A percentile compares a stretch with the other conserved stretches of the same genome.
phyloP scores from a whole-genome alignment of 2,797 vertebrate species.

The Mus caroli region DNA sequence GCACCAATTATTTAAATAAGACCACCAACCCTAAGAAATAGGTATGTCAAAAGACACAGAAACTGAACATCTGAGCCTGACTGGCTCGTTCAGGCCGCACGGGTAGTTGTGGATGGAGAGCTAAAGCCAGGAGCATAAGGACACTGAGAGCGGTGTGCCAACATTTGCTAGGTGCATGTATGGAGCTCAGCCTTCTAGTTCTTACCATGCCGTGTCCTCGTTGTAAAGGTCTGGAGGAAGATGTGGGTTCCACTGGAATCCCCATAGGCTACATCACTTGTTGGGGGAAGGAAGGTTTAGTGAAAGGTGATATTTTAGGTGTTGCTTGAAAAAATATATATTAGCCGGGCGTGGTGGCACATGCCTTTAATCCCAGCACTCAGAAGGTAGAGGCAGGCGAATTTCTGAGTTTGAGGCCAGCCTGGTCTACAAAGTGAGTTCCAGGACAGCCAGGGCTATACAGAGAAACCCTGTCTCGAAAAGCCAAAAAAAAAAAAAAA shows the following conservation, averaged over 20 bases:
- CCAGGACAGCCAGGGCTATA: too few species aligned
- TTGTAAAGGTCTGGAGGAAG: background rate
- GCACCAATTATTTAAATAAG: background rate
- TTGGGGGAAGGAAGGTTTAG: slow-evolving; percentile 12
- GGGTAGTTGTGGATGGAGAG: background rate
- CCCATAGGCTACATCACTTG: background rate
- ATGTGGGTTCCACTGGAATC: background rate
- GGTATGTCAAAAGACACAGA: background rate
- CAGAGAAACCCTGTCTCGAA: too few species aligned
- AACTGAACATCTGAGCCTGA: background rate
- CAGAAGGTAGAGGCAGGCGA: too few species aligned
- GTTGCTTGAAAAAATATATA: slow-evolving; percentile 13
- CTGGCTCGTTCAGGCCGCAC: background rate
- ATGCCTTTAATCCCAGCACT: too few species aligned
- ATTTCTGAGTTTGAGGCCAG: too few species aligned
- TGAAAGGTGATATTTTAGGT: slow-evolving; percentile 21
- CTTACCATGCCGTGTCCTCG: background rate
- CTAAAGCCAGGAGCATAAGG: background rate
- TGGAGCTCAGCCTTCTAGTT: background rate
- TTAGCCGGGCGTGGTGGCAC: too few species aligned
- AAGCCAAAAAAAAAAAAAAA: too few species aligned
- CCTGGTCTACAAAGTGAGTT: too few species aligned
- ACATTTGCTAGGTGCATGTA: background rate
- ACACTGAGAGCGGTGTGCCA: background rate
- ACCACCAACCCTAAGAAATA: background rate